Base-by-base conservation (phyloP, 2,113 vertebrate species). In the Psettodes erumei region DNA sequence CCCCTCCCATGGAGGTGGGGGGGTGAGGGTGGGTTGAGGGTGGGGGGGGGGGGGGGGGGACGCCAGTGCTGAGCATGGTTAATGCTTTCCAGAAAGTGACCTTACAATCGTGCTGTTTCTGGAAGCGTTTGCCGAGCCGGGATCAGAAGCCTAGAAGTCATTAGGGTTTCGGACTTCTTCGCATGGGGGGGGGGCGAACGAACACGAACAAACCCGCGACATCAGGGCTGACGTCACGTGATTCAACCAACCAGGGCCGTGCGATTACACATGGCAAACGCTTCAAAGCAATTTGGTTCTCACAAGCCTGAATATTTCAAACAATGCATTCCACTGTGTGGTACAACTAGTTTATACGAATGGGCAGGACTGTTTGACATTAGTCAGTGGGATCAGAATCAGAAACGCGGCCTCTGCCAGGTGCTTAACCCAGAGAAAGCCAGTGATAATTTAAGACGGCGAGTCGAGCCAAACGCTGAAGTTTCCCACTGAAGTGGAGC, bases 31-130 rank as follows among this genome's bases (percentile, higher is more conserved):
- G n/a, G n/a, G n/a, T n/a, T n/a, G n/a, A n/a, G n/a, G 25, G 79
- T 21, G 2, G 59, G 64, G 9, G 25, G 13, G 21, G 37, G 7
- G 32, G 50, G 15, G 18, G 25, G 27, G 35, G 8, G 50, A 35
- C 50, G 40, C 35, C 40, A 21, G n/a, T 21, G 58, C 71, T 61
- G 66, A 75, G 66, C 23, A 5, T 30, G 33, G 65, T 65, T 88
- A 87, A 87, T 84, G 80, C 73, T 81, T 83, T 88, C 84, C 84
- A 87, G 86, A 90, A 73, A 84, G 73, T 75, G 65, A 66, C 76
- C 81, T 73, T 78, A 66, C 58, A 59, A 84, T 80, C 55, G 19
- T 42, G 51, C 62, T 0, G 40, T 75, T 83, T 85, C 76, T 72
- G 35, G 64, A 72, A 56, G 80, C 81, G 73, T 75, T 77, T 82